Conservation (phyloP, 2,113 vertebrate species). For the Catharus bicknelli region DNA sequence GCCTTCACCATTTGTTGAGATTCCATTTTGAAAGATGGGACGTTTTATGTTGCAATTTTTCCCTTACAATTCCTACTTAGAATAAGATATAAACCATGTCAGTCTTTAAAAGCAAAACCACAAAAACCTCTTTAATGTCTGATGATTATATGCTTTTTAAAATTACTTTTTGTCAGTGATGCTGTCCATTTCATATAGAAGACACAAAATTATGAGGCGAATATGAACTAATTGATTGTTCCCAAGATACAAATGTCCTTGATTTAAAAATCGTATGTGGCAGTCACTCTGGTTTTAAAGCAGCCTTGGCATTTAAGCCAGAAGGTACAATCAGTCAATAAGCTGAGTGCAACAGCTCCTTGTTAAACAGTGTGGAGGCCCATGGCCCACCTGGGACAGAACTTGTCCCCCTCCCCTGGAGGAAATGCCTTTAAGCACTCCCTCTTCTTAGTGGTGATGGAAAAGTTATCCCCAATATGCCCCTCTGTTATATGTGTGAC, state of each 20-base stretch:
- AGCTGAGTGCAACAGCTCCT: background rate
- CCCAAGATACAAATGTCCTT: slow-evolving; percentile 35
- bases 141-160: background rate
- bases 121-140: background rate
- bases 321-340: background rate
- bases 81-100: background rate
- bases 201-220: background rate
- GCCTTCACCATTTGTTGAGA: background rate
- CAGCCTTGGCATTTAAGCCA: background rate
- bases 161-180: background rate
- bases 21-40: background rate
- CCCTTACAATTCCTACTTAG: background rate
- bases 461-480: no score
- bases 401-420: no score
- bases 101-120: background rate
- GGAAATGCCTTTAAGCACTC: no score
- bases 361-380: background rate
- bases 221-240: slow-evolving; percentile 28
- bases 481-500: no score
- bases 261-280: background rate
- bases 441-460: no score
- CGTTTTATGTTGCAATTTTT: slow-evolving; percentile 10
- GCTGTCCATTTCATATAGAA: background rate
- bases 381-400: no score
- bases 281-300: background rate